These are phyloP conservation scores for Rhinophrynus dorsalis DNA, from an alignment of 2,797 vertebrate species.

Conservation along the genomic window DNA sequence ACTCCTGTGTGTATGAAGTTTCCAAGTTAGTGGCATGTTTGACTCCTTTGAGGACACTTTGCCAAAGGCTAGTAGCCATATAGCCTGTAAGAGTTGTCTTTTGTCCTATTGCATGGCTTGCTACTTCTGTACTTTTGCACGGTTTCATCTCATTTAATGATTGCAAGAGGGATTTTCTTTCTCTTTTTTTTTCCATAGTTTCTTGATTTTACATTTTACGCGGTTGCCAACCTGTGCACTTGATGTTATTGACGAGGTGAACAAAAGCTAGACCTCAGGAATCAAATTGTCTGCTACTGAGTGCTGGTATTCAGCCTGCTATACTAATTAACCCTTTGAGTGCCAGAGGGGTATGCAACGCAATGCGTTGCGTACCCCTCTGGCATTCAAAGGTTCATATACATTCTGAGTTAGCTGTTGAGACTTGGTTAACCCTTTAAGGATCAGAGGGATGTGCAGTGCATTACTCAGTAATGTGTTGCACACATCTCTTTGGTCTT, in stretches of 20 bases:
- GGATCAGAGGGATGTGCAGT: no score
- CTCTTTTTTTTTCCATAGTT: constrained; percentile 57
- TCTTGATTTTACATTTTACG: constrained; percentile 71
- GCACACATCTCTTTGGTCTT: no score
- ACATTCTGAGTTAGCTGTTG: not conserved
- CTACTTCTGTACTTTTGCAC: constrained; percentile 82
- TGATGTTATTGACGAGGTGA: constrained; percentile 59
- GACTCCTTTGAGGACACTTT: constrained; percentile 80
- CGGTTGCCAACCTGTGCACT: constrained; percentile 79
- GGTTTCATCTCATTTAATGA: constrained; percentile 83
- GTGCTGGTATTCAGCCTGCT: not conserved
- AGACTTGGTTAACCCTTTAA: no score
- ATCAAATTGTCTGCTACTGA: constrained; percentile 15
- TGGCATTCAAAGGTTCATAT: no score
- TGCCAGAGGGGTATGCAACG: no score
- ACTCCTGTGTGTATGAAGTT: constrained; percentile 81
- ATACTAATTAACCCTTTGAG: no score
- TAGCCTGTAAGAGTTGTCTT: constrained; percentile 80
- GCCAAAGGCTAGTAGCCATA: constrained; percentile 87
- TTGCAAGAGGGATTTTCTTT: constrained; percentile 63
- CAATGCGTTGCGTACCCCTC: no score
- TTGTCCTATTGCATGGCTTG: constrained; percentile 91
- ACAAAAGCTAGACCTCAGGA: constrained; percentile 16
- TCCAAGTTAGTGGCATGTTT: constrained; percentile 90
- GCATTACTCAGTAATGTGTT: not conserved